Evolutionary conservation across 2,888 invertebrate genomes (phyloP), one percentile per base, ranked within the genome.

Genomic region (Electrophaes corylata): DNA sequence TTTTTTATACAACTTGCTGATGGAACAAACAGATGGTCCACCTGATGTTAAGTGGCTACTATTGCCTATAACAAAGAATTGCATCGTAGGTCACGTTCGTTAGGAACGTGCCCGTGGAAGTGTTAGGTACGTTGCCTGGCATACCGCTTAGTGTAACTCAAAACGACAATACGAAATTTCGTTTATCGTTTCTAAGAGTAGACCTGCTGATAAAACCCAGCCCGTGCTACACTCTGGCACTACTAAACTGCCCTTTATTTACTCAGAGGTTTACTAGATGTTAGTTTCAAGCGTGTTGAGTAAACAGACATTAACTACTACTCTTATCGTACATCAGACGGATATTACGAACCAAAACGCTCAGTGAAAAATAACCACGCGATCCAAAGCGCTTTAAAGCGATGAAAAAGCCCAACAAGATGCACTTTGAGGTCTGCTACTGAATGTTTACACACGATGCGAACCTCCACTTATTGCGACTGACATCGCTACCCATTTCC

Each of bases 401-500:
- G 57, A 71, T 71, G 72, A 76, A 78, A 78, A 79, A 76, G 66
- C 64, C 57, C 51, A 53, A 69, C 70, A 71, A 75, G 72, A 73
- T 73, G 73, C 76, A 75, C 76, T 79, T 67, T 65, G 64, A 66
- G 62, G 65, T 70, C 69, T 76, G 74, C 69, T 66, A 55, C 64
- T 68, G 76, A 74, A 78, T 80, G 78, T 82, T 81, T 82, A 77
- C 77, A 71, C 63, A 69, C 62, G 62, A 65, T 65, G 67, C 68
- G 62, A 65, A 68, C 41, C 52, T 47, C 54, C 37, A 73, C 71
- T 74, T 76, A 79, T 83, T 84, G 69, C 66, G 68, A 70, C 72
- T 77, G 80, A 79, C 83, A 81, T 72, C 69, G 78, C 76, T 75
- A 65, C 76, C 79, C 70, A 79, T 81, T 83, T 84, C 83, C 83